Percentiles rank a stretch among this genome's conserved stretches.
These are phyloP conservation scores for Cyrtodaria siliqua DNA, from an alignment of 2,888 invertebrate genomes.

Conservation along the genomic window DNA sequence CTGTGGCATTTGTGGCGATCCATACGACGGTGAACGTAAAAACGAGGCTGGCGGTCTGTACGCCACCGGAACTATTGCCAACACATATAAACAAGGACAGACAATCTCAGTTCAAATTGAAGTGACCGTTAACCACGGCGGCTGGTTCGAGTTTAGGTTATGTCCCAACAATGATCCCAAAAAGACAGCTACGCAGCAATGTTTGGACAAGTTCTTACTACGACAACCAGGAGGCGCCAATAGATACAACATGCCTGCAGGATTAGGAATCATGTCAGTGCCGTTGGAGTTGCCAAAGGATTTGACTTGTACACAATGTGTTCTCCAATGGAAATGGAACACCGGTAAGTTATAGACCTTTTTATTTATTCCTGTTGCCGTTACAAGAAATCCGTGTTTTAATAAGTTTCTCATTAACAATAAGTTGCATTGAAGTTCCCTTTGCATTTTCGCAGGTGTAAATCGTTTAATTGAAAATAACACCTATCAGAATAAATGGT, in stretches of 20 bases:
- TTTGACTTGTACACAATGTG: conserved; percentile 58
- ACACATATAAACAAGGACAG: conserved; percentile 72
- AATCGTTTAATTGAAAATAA: too few relatives aligned
- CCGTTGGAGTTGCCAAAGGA: conserved; percentile 40
- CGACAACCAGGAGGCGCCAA: conserved; percentile 33
- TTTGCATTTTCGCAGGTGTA: too few relatives aligned
- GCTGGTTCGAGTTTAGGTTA: conserved; percentile 81
- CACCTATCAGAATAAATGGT: too few relatives aligned
- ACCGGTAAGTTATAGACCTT: conserved; percentile 44
- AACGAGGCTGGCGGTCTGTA: conserved; percentile 81
- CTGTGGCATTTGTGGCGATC: conserved; percentile 96
- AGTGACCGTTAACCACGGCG: conserved; percentile 81
- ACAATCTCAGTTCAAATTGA: conserved; percentile 73
- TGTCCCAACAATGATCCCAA: conserved; percentile 67
- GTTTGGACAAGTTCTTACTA: conserved; percentile 62
- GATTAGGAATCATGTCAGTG: conserved; percentile 28
- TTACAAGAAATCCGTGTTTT: too few relatives aligned
- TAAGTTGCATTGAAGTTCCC: too few relatives aligned
- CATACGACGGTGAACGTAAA: conserved; percentile 86
- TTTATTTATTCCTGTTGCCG: too few relatives aligned
- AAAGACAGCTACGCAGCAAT: conserved; percentile 62
- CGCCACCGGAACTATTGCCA: conserved; percentile 74
- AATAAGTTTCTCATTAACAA: too few relatives aligned
- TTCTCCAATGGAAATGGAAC: conserved; percentile 63
- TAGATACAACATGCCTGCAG: conserved; percentile 15